Percentiles rank a stretch among this genome's conserved stretches.
Conservation (phyloP, 2,797 vertebrate genomes). For the Lates japonicus region DNA sequence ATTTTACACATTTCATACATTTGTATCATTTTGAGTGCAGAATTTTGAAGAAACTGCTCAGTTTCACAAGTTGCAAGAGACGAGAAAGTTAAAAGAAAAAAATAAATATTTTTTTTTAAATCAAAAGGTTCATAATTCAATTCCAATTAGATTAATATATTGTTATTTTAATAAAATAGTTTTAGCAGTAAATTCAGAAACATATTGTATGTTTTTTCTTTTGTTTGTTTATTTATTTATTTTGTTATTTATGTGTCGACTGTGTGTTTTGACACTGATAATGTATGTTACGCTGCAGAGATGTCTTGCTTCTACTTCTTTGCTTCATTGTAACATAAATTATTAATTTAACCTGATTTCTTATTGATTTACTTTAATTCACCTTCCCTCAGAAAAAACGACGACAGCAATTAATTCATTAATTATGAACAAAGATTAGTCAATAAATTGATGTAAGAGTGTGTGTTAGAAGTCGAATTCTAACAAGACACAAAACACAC, state of each 20-base stretch:
- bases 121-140: not conserved
- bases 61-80: not conserved
- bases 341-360: not conserved
- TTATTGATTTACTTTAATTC: not conserved
- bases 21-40: not conserved
- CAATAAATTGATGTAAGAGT: not conserved
- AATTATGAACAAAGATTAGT: not conserved
- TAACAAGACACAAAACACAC: too few relatives aligned
- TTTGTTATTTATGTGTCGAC: not conserved
- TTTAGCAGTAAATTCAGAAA: not conserved
- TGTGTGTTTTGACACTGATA: not conserved
- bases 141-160: not conserved
- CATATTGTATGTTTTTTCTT: not conserved
- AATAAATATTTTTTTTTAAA: not conserved
- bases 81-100: not conserved
- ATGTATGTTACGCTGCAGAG: not conserved
- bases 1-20: not conserved
- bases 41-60: not conserved
- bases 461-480: not conserved
- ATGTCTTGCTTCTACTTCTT: too few relatives aligned
- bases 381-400: not conserved
- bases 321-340: not conserved
- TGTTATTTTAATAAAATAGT: not conserved
- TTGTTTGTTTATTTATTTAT: not conserved
- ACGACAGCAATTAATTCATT: not conserved